Percentiles rank a stretch among this genome's conserved stretches.
phyloP scores from a whole-genome alignment of 2,113 vertebrate genomes.

The Pungitius pungitius region DNA sequence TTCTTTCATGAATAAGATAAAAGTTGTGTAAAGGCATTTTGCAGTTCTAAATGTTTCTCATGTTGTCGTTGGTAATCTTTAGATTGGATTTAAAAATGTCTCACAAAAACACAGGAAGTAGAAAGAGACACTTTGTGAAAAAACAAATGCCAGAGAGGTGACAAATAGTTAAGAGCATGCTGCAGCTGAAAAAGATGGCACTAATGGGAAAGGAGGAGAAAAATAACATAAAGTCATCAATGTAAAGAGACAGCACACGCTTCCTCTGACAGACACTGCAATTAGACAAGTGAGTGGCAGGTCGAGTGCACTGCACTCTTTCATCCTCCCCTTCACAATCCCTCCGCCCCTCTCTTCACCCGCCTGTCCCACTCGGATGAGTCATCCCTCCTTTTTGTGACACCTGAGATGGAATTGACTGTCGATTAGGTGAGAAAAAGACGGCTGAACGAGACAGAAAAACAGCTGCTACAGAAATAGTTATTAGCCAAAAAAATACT shows the following conservation, averaged over 20 bases:
- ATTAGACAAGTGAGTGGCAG: constrained; percentile 66
- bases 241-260: constrained; percentile 31
- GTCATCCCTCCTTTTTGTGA: constrained; percentile 60
- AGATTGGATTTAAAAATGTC: background rate
- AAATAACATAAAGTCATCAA: constrained; percentile 55
- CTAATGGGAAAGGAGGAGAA: constrained; percentile 24
- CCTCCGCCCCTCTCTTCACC: constrained; percentile 41
- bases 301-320: constrained; percentile 37
- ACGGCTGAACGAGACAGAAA: constrained; percentile 3
- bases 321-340: constrained; percentile 55
- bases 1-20: background rate
- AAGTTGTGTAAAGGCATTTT: background rate
- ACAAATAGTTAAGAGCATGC: background rate
- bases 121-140: background rate
- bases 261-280: constrained; percentile 64
- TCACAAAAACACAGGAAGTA: background rate
- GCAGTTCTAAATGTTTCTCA: background rate
- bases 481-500: background rate
- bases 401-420: constrained; percentile 47
- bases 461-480: background rate
- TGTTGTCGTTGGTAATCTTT: background rate
- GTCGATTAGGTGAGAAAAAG: constrained; percentile 12
- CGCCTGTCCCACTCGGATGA: constrained; percentile 45
- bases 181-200: background rate
- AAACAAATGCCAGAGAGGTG: background rate